Evolutionary conservation across 2,797 vertebrate genomes (phyloP).

Genomic region (Tolypeutes matacus): DNA sequence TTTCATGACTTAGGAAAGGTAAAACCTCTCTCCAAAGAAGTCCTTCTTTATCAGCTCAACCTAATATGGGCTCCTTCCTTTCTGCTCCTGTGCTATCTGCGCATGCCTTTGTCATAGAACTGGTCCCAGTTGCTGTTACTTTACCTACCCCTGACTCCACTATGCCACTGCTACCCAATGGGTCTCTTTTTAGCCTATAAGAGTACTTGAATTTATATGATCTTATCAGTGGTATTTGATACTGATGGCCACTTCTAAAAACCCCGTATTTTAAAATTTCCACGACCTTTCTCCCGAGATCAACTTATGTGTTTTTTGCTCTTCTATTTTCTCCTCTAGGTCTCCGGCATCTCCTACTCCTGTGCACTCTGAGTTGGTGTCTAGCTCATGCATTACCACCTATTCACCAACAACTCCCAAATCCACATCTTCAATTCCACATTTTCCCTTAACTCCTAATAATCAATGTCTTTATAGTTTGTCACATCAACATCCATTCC

Average conservation of each 20-base stretch:
- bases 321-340: background rate
- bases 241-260: slow-evolving; percentile 2
- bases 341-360: background rate
- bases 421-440: background rate
- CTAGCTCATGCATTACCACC: background rate
- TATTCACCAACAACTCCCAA: background rate
- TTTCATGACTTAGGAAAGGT: background rate
- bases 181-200: background rate
- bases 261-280: background rate
- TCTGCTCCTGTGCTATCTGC: too few relatives aligned
- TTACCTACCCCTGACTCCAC: background rate
- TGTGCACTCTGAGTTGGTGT: background rate
- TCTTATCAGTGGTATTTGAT: slow-evolving; percentile 13
- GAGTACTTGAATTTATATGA: background rate
- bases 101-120: background rate
- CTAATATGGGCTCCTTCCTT: background rate
- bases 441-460: background rate
- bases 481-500: background rate
- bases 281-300: background rate
- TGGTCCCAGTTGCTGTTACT: background rate
- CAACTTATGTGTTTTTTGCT: background rate
- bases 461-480: background rate
- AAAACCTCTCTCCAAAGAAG: background rate
- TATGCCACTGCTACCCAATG: background rate
- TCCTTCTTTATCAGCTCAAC: slow-evolving; percentile 8